Base-by-base conservation (phyloP, 2,113 vertebrate species). In the Ceyx cyanopectus region DNA sequence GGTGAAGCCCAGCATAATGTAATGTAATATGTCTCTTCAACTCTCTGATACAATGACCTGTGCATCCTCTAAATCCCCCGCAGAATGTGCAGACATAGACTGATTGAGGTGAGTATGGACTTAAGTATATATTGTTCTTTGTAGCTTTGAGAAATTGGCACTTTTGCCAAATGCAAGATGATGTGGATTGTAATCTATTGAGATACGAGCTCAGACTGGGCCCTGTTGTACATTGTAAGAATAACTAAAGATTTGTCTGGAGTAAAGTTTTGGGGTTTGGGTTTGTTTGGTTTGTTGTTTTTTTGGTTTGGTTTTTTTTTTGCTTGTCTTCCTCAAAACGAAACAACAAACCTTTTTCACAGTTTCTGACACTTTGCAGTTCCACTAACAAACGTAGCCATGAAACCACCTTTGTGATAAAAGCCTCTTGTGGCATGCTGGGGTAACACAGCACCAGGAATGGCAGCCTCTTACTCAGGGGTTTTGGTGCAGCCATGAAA, bases 11-110 rank as follows among this genome's bases (percentile, higher is more conserved):
- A 87, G 91, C 87, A 96, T 94, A 96, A 95, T 94, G 75, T 63
- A 72, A 87, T 94, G 92, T 95, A 96, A 96, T 96, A 83, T 51
- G 87, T 78, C 87, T 92, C 89, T 91, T 94, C 85, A 85, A 84
- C 92, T 96, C 92, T 95, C 85, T 96, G 93, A 95, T 95, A 93
- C 85, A 91, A 93, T 96, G 94, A 94, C 94, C 88, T 94, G 87
- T 94, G 84, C 85, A 95, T 97, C 91, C 89, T 86, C 77, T 92
- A 94, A 95, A 96, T 96, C 94, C 96, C 96, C 94, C 72, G 92
- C 86, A 96, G 92, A 91, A 90, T 82, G 95, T 20, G 0, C 91
- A 93, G 91, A 62, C 94, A 92, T 60, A 93, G 81, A 85, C 65
- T 94, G 94, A 95, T 89, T 89, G 94, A 96, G 92, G 92, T 92